These are phyloP conservation scores for Sebastes umbrosus DNA, from an alignment of 2,797 vertebrate genomes.

Conservation along the genomic window DNA sequence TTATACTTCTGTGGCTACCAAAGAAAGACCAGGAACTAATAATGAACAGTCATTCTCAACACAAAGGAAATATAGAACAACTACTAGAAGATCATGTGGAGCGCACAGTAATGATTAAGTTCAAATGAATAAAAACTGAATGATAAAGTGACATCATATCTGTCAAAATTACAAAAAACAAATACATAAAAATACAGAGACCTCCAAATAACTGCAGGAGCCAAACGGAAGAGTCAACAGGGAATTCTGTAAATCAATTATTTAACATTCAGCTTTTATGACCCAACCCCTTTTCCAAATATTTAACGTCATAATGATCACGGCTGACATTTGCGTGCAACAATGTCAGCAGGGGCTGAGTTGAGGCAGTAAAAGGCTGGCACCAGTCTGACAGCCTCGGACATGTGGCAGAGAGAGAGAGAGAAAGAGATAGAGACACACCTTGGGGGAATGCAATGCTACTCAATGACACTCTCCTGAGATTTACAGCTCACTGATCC, in stretches of 20 bases:
- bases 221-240: neutral
- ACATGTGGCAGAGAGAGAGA: neutral
- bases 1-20: neutral
- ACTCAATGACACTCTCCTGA: slow-evolving; percentile 18
- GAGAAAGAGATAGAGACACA: neutral
- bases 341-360: neutral
- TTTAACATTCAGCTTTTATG: neutral
- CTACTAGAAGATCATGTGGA: neutral
- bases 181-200: neutral
- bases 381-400: neutral
- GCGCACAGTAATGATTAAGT: neutral
- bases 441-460: slow-evolving; percentile 13
- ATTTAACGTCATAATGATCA: neutral
- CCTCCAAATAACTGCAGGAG: neutral
- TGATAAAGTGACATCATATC: neutral
- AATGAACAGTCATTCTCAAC: neutral
- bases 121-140: neutral
- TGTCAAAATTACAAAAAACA: neutral
- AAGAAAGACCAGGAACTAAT: neutral
- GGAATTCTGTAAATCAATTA: neutral
- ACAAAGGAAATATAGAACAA: neutral
- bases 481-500: slow-evolving; percentile 45
- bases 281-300: neutral
- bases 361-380: neutral
- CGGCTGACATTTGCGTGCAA: neutral